A percentile compares a stretch with the other conserved stretches of the same genome.
Evolutionary conservation across 2,797 vertebrate genomes (phyloP).

Genomic region (Acipenser ruthenus): DNA sequence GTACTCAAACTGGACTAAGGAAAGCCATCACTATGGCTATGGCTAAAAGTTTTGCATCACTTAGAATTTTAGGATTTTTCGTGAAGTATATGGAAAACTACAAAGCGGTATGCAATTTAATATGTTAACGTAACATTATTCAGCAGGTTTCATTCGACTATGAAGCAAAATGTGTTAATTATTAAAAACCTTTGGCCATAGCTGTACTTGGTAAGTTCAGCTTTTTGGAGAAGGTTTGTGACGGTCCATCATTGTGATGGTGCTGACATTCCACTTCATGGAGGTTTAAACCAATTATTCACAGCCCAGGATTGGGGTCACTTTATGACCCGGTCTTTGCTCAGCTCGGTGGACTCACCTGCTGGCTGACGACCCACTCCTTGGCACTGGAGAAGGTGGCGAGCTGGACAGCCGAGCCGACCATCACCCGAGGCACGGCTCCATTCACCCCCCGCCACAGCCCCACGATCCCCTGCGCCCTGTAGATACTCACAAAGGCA

Average conservation of each 20-base stretch:
- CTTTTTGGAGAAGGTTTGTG: background rate
- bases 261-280: background rate
- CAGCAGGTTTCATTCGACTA: no score
- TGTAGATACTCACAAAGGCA: conserved; percentile 79
- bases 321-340: background rate
- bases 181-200: no score
- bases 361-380: conserved; percentile 67
- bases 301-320: background rate
- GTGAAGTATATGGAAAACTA: no score
- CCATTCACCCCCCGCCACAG: conserved; percentile 87
- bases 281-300: no score
- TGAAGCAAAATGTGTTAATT: no score
- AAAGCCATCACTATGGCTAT: no score
- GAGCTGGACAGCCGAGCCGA: conserved; percentile 84
- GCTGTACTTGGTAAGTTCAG: no score
- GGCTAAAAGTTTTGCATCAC: no score
- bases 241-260: background rate
- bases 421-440: conserved; percentile 82
- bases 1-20: no score
- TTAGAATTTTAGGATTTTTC: no score
- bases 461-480: conserved; percentile 71
- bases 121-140: no score
- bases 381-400: conserved; percentile 84
- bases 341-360: conserved; percentile 57
- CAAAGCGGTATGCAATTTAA: no score